Conservation (phyloP, 2,888 invertebrate species). For the Apotomis turbidana region DNA sequence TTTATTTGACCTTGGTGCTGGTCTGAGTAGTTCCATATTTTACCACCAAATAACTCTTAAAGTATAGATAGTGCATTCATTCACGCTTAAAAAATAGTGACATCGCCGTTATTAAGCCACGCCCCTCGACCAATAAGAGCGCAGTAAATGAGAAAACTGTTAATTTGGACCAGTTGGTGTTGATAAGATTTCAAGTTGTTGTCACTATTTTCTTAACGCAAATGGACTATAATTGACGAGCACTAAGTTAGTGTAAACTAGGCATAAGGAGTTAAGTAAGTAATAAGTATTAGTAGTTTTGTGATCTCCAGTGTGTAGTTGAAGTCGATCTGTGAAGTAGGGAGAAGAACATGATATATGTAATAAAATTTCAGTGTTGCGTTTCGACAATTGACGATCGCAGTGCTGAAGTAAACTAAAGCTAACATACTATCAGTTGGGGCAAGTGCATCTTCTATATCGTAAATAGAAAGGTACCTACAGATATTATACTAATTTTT, state of each 20-base stretch:
- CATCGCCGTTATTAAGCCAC: too few species aligned
- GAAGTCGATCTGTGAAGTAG: slow-evolving; percentile 67
- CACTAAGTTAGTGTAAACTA: slow-evolving; percentile 18
- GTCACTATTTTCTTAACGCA: too few species aligned
- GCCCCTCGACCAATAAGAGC: too few species aligned
- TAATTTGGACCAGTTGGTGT: too few species aligned
- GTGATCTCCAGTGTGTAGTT: slow-evolving; percentile 77
- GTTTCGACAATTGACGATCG: background rate
- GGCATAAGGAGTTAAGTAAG: slow-evolving; percentile 38
- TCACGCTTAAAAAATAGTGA: too few species aligned
- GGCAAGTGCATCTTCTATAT: too few species aligned
- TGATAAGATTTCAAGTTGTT: too few species aligned
- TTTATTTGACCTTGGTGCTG: slow-evolving; percentile 9
- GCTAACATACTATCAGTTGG: background rate
- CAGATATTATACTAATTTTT: too few species aligned
- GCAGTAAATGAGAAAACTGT: too few species aligned
- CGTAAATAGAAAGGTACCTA: too few species aligned
- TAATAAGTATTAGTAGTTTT: slow-evolving; percentile 73
- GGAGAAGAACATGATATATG: slow-evolving; percentile 30
- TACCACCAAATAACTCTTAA: background rate
- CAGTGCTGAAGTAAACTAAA: background rate
- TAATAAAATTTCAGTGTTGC: slow-evolving; percentile 11
- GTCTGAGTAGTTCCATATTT: background rate
- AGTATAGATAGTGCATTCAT: too few species aligned
- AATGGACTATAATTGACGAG: background rate